Evolutionary conservation across 35 echinoderm and acorn worm genomes (phyloP).

Genomic region (Holothuria glaberrima): DNA sequence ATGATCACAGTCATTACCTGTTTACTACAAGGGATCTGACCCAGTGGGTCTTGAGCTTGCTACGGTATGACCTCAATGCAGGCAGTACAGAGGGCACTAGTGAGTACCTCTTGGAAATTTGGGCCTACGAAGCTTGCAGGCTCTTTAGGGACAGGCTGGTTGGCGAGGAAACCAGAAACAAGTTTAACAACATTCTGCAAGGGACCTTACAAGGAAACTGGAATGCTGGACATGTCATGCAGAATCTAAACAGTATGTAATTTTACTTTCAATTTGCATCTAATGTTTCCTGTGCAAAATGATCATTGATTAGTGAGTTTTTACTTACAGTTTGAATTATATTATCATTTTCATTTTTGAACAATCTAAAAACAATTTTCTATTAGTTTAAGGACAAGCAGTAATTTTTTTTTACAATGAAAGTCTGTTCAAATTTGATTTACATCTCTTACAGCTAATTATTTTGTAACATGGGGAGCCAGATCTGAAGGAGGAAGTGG

Average conservation of each 20-base stretch:
- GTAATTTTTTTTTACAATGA: too few species aligned
- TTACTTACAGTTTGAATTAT: too few species aligned
- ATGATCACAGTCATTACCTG: slow-evolving; percentile 98
- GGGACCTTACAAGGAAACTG: slow-evolving; percentile 88
- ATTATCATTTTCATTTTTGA: too few species aligned
- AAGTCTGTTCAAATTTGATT: too few species aligned
- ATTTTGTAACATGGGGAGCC: slow-evolving; percentile 97
- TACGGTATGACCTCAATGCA: slow-evolving; percentile 89
- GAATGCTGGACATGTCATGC: slow-evolving; percentile 96
- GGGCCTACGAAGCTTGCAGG: slow-evolving; percentile 89
- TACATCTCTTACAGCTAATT: slow-evolving; percentile 53
- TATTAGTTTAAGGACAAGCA: too few species aligned
- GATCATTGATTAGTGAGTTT: too few species aligned
- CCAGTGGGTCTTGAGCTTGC: slow-evolving; percentile 90
- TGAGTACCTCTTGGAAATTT: slow-evolving; percentile 92
- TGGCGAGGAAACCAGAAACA: slow-evolving; percentile 74
- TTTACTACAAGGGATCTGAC: slow-evolving; percentile 96
- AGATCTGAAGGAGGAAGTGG: slow-evolving; percentile 72
- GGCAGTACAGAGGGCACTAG: slow-evolving; percentile 75
- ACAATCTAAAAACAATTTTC: too few species aligned
- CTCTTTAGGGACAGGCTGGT: slow-evolving; percentile 91
- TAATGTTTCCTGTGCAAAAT: too few species aligned
- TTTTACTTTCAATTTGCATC: neutral
- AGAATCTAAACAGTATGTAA: slow-evolving; percentile 74
- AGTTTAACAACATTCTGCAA: slow-evolving; percentile 86